These are phyloP conservation scores for Cheirogaleus medius DNA, from an alignment of 2,113 vertebrate genomes.

Conservation along the genomic window DNA sequence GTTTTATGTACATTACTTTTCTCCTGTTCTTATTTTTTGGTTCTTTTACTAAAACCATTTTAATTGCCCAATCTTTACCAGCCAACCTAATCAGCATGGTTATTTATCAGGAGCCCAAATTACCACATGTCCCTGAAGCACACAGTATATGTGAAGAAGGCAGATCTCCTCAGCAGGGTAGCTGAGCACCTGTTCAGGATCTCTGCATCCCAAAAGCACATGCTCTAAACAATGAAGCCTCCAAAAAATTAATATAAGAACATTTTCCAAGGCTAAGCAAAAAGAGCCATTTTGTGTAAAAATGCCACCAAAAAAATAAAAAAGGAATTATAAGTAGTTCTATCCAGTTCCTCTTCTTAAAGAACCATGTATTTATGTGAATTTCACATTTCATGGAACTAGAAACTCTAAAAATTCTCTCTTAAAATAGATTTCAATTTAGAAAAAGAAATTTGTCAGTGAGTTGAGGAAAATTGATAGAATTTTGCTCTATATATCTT, in stretches of 20 bases:
- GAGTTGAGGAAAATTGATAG: constrained; percentile 56
- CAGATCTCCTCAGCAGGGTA: background rate
- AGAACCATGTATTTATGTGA: constrained; percentile 55
- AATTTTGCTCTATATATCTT: background rate
- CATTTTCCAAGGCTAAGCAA: constrained; percentile 1
- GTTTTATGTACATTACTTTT: background rate
- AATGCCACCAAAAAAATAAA: background rate
- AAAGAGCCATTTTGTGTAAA: constrained; percentile 49
- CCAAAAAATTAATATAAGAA: constrained; percentile 53
- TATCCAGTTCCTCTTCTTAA: constrained; percentile 59
- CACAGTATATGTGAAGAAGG: background rate
- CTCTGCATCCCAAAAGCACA: background rate
- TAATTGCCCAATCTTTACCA: background rate
- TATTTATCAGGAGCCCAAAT: constrained; percentile 63
- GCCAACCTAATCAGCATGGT: background rate
- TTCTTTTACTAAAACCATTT: background rate
- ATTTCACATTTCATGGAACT: constrained; percentile 42
- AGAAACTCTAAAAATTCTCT: constrained; percentile 49
- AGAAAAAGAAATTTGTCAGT: constrained; percentile 63
- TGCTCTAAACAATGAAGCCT: constrained; percentile 30
- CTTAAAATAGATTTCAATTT: constrained; percentile 66
- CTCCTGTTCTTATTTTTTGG: background rate
- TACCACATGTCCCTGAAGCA: constrained; percentile 38
- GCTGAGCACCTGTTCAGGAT: constrained; percentile 39
- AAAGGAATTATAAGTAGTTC: constrained; percentile 25